Conservation (phyloP, 1,140 invertebrate genomes). For the Drosophila ironensis region DNA sequence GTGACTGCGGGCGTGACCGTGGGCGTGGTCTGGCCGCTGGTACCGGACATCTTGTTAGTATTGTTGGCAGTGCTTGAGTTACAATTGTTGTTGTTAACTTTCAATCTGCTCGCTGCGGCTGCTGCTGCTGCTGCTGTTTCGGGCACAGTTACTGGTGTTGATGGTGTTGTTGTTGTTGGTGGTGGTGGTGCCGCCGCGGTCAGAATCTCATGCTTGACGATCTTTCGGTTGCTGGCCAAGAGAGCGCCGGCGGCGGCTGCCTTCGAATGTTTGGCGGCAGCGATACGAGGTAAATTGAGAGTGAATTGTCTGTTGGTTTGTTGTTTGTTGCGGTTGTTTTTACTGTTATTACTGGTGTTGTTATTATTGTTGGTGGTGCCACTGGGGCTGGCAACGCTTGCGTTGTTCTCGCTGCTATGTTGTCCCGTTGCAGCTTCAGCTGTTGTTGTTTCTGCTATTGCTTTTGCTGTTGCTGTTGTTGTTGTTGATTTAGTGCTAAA, state of each 20-base stretch:
- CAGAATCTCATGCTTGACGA: slow-evolving; percentile 62
- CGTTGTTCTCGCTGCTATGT: slow-evolving; percentile 14
- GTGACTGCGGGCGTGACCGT: slow-evolving; percentile 46
- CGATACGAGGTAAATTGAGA: slow-evolving; percentile 50
- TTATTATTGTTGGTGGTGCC: slow-evolving; percentile 12
- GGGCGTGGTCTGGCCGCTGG: slow-evolving; percentile 45
- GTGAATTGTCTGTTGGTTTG: slow-evolving; percentile 49
- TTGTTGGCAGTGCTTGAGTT: slow-evolving; percentile 62
- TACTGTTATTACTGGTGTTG: slow-evolving; percentile 14
- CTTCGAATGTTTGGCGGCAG: slow-evolving; percentile 51
- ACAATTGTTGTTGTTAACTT: slow-evolving; percentile 66
- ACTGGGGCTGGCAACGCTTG: neutral
- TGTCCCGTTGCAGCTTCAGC: slow-evolving; percentile 2
- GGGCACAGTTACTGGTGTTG: too few species aligned
- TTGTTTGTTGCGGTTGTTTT: slow-evolving; percentile 28
- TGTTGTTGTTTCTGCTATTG: slow-evolving; percentile 44
- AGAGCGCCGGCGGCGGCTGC: slow-evolving; percentile 42
- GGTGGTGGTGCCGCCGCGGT: slow-evolving; percentile 26
- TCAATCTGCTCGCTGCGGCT: slow-evolving; percentile 39
- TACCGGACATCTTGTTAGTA: slow-evolving; percentile 57
- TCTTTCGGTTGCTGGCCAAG: slow-evolving; percentile 56
- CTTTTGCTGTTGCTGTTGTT: slow-evolving; percentile 41
- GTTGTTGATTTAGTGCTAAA: slow-evolving; percentile 52
- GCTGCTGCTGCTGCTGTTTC: neutral
- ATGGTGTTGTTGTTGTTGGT: neutral